Conservation (phyloP, 2,888 invertebrate genomes). For the Agapostemon virescens region DNA sequence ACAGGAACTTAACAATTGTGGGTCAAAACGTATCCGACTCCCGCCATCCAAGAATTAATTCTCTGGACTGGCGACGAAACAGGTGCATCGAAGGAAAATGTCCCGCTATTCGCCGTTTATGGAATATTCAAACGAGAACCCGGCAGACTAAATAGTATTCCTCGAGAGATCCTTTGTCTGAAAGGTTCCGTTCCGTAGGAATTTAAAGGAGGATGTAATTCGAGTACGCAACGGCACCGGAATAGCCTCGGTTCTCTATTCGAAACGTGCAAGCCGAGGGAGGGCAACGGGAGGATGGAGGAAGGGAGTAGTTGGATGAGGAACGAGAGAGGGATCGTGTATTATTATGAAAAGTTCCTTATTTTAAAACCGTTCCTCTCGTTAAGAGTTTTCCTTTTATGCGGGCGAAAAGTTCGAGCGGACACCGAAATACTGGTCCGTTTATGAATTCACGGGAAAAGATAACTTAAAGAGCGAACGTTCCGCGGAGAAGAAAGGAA, state of each 20-base stretch:
- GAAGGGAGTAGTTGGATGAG: neutral
- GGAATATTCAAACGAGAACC: neutral
- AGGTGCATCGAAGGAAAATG: conserved; percentile 9
- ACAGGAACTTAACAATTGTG: neutral
- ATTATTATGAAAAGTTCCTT: conserved; percentile 32
- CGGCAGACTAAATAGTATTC: conserved; percentile 22
- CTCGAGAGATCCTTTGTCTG: conserved; percentile 3
- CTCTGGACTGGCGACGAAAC: neutral
- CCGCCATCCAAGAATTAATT: neutral
- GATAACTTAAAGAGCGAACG: conserved; percentile 54
- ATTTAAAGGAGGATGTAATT: conserved; percentile 39
- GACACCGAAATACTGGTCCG: conserved; percentile 35
- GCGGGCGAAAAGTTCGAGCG: conserved; percentile 34
- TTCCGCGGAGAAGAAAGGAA: conserved; percentile 6
- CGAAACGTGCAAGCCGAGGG: neutral
- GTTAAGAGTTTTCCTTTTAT: conserved; percentile 28
- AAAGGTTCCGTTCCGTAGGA: conserved; percentile 14
- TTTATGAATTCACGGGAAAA: conserved; percentile 49
- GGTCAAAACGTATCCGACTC: neutral
- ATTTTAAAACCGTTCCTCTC: conserved; percentile 45
- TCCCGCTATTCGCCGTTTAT: neutral
- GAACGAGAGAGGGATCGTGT: neutral
- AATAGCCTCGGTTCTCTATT: neutral
- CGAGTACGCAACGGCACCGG: conserved; percentile 18
- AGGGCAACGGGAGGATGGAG: neutral